phyloP scores from a whole-genome alignment of 2,888 invertebrate genomes.

The Fragum whitleyi region DNA sequence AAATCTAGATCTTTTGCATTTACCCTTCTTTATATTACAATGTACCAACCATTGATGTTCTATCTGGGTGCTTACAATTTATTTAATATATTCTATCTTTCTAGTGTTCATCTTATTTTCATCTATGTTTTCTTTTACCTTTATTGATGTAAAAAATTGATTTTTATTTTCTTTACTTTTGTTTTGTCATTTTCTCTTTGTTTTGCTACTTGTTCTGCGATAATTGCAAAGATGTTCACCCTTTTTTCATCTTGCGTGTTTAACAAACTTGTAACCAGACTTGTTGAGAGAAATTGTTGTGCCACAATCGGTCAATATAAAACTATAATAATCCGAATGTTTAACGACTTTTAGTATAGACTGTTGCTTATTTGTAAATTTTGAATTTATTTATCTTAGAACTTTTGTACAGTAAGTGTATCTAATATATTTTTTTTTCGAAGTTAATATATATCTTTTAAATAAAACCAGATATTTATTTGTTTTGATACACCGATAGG shows the following conservation, averaged over 20 bases:
- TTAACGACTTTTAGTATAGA: conserved; percentile 11
- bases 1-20: no score
- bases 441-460: conserved; percentile 2
- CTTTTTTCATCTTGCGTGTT: neutral
- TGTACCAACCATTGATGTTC: neutral
- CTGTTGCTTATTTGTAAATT: conserved; percentile 28
- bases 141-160: neutral
- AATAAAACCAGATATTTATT: conserved; percentile 22
- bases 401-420: conserved; percentile 7
- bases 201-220: neutral
- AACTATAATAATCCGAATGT: neutral
- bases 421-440: neutral
- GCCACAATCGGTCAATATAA: neutral
- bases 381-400: conserved; percentile 23
- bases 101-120: conserved; percentile 7
- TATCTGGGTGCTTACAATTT: neutral
- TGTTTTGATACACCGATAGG: neutral
- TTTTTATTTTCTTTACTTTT: conserved; percentile 4
- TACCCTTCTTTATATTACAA: no score
- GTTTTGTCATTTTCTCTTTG: conserved; percentile 8
- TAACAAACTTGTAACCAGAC: neutral
- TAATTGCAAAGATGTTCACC: neutral
- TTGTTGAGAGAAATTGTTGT: neutral
- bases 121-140: neutral
- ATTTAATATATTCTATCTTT: neutral